phyloP scores from a whole-genome alignment of 2,113 vertebrate genomes.

The Acanthochromis polyacanthus region DNA sequence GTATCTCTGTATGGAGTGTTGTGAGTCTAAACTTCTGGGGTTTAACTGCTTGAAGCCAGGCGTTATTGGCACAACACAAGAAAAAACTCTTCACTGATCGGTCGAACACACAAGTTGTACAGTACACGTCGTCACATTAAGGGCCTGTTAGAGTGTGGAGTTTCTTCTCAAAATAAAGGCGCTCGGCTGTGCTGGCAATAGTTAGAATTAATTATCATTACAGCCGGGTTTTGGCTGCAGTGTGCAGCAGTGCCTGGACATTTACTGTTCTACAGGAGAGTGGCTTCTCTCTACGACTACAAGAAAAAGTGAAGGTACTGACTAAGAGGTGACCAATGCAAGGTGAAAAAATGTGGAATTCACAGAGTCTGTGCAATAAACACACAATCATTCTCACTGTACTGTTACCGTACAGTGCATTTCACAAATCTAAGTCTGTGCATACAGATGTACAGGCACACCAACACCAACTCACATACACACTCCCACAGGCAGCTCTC shows the following conservation, averaged over 20 bases:
- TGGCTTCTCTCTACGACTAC: background rate
- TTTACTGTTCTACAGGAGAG: constrained; percentile 6
- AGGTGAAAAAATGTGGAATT: constrained; percentile 18
- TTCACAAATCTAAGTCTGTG: constrained; percentile 21
- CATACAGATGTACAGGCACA: constrained; percentile 25
- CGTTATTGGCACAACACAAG: background rate
- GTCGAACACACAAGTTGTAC: background rate
- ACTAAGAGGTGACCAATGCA: constrained; percentile 28
- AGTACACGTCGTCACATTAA: background rate
- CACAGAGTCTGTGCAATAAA: constrained; percentile 25
- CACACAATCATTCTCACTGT: constrained; percentile 31
- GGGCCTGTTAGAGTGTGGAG: constrained; percentile 18
- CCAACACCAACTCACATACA: constrained; percentile 6
- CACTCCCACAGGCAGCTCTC: constrained; percentile 48
- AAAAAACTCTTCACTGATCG: constrained; percentile 4
- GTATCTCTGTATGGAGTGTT: constrained; percentile 13
- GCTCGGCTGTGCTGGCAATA: background rate
- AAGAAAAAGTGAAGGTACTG: constrained; percentile 14
- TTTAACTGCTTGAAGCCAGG: constrained; percentile 9
- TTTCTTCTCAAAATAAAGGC: constrained; percentile 44
- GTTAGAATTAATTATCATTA: background rate
- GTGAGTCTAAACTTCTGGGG: background rate
- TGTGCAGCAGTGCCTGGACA: background rate
- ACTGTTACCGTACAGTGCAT: constrained; percentile 13
- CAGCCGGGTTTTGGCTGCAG: background rate